Evolutionary conservation across 2,113 vertebrate genomes (phyloP).

Genomic region (Corydoras maculifer): DNA sequence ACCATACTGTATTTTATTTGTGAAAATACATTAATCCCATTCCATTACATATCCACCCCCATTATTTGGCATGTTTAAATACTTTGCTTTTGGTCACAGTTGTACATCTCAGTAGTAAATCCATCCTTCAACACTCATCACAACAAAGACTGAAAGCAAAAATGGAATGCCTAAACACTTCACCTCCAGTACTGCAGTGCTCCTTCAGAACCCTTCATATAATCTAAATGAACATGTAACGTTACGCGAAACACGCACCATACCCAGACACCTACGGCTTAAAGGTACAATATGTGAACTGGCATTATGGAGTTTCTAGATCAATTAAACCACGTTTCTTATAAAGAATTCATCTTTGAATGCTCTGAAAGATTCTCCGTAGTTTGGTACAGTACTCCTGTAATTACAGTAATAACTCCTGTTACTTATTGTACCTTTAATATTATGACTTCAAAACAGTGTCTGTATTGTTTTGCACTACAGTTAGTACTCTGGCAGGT

Average conservation of each 20-base stretch:
- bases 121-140: conserved; percentile 23
- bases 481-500: no score
- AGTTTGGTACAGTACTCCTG: no score
- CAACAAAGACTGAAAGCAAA: conserved; percentile 2
- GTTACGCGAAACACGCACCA: conserved; percentile 4
- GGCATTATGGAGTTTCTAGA: background rate
- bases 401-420: no score
- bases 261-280: conserved; percentile 4
- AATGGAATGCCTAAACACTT: conserved; percentile 7
- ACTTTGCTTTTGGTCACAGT: conserved; percentile 39
- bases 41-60: conserved; percentile 48
- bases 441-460: no score
- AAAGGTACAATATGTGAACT: conserved; percentile 14
- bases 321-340: background rate
- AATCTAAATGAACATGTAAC: background rate
- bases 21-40: conserved; percentile 45
- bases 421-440: no score
- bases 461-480: no score
- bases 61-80: conserved; percentile 46
- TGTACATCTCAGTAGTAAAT: conserved; percentile 45
- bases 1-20: conserved; percentile 49
- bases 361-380: no score
- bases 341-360: no score
- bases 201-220: background rate
- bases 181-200: background rate